Evolutionary conservation across 2,113 vertebrate species (phyloP), one percentile per base, ranked within the genome.

Genomic region (Festucalex cinctus): DNA sequence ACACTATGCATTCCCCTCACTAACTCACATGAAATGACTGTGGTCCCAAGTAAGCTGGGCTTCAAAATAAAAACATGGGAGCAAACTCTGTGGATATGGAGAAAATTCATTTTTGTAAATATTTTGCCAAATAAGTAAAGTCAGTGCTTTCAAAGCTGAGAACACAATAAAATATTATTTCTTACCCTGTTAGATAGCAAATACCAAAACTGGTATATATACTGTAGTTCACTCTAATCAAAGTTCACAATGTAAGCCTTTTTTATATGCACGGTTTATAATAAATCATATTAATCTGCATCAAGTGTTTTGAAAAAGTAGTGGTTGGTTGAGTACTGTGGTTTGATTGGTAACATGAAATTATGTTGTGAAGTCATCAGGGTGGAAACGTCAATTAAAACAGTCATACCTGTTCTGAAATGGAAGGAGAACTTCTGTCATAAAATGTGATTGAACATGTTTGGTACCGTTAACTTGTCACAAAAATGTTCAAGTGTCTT

Each of bases 1-100:
- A 78, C 68, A 74, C 69, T 71, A 81, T 79, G 51, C 78, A 88
- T 62, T 62, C 63, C 35, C 46, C 26, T 65, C 48, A 14, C 48
- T 36, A 39, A 56, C 53, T 24, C 32, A 26, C 67, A 59, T 66
- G 39, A 80, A 71, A 68, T 20, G 69, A 49, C 63, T 69, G 48
- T 2, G 16, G 70, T 64, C 62, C 26, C 13, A 6, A 43, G 6
- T 41, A 43, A 22, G 3, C 4, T 22, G 6, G 60, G 0, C 16
- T 61, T 60, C 10, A 58, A 68, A 69, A 9, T 58, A 62, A 73
- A 78, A 56, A 13, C 54, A 32, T 19, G 13, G 41, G 43, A 51
- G 32, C 22, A 65, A 59, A 80, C 19, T 32, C 0, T 0, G 22
- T 12, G 65, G 20, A 35, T 57, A 54, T 14, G 19, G 36, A 4